Evolutionary conservation across 2,113 vertebrate genomes (phyloP), one percentile per base, ranked within the genome.

Genomic region (Leptobrachium leishanense): DNA sequence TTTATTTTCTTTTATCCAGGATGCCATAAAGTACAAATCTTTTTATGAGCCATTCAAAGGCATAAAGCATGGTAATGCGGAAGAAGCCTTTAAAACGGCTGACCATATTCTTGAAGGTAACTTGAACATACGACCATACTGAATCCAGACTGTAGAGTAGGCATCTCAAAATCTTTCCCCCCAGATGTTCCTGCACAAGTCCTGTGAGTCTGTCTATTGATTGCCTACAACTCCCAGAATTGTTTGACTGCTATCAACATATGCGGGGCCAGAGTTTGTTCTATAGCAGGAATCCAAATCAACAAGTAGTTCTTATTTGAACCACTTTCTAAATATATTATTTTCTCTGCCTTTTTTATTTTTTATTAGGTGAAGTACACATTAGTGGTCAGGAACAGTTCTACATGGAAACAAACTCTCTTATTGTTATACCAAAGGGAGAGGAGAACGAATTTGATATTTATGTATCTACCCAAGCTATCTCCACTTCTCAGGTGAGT

Each of bases 31-130:
- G 43, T 72, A 87, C 74, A 86, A 87, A 43, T 90, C 88, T 11
- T 90, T 85, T 78, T 75, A 90, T 62, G 40, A 54, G 76, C 5
- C 12, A 73, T 84, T 86, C 77, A 90, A 76, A 75, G 88, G 89
- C 87, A 77, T 90, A 13, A 83, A 89, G 74, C 84, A 86, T 82
- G 89, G 87, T 83, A 70, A 89, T 82, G 79, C 76, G 59, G 84
- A 88, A 9, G 20, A 81, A 69, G 88, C 84, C 68, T 92, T 91
- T 82, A 76, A 86, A 74, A 41, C 77, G 3, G 88, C 85, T 74
- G 88, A 91, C 57, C 83, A 88, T 66, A 84, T 89, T 43, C 54
- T 87, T 75, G 84, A 91, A 89, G 90, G 90, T 89, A 85, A 57
- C 31, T 31, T 20, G 13, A 54, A 2, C 50, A 54, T 54, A 8